Evolutionary conservation across 1,140 invertebrate species (phyloP), one percentile per base, ranked within the genome.

Genomic region (Hypsibius dujardini): DNA sequence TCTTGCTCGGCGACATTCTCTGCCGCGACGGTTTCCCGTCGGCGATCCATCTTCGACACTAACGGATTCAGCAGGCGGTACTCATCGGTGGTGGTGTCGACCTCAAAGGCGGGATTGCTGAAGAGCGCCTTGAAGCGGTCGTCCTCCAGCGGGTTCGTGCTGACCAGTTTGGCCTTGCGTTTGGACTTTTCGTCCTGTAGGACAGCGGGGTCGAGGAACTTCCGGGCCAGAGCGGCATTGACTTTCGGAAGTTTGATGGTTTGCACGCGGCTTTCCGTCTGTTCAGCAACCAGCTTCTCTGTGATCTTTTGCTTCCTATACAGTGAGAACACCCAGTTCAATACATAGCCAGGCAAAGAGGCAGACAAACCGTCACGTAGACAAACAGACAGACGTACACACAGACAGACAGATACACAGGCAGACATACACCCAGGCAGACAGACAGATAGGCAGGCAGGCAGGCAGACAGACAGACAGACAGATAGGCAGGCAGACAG

Each of bases 91-190:
- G 85, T 85, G 76, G 87, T 88, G 76, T 96, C 89, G 71, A 98
- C 87, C 82, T 95, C 86, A 79, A 94, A 98, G 76, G 96, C 90
- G 47, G 90, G 86, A 84, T 97, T 93, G 74, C 84, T 84, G 79
- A 98, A 98, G 74, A 98, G 79, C 15, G 83, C 85, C 69, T 90
- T 88, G 80, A 98, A 98, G 76, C 95, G 84, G 73, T 87, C 83
- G 80, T 98, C 95, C 75, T 87, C 82, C 46, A 97, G 78, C 15
- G 95, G 78, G 78, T 84, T 86, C 2, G 80, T 40, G 60, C 47
- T 69, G 67, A 72, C 73, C 71, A 72, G 73, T 56, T 60, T 73
- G 47, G 73, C 73, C 70, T 72, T 72, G 47, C 72, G 73, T 47
- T 75, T 72, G 14, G 1, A 82, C 70, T 84, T 83, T 74, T 85